A percentile compares a stretch with the other conserved stretches of the same genome.
Evolutionary conservation across 2,113 vertebrate genomes (phyloP).

Genomic region (Columba livia): DNA sequence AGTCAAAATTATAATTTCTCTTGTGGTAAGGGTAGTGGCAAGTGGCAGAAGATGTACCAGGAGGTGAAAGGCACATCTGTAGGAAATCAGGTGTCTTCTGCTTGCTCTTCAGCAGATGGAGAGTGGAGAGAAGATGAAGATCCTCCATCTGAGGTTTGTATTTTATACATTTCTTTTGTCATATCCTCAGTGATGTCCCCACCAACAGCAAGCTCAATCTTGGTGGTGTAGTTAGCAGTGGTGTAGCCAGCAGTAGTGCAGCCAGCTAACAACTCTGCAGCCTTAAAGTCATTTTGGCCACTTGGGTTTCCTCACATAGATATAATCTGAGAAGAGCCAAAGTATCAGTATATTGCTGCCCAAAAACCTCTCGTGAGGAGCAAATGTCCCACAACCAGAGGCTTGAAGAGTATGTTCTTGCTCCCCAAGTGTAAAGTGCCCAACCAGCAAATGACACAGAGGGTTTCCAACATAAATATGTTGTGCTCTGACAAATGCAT

Average conservation of each 20-base stretch:
- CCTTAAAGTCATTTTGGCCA: neutral
- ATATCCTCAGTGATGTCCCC: neutral
- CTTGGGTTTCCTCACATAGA: neutral
- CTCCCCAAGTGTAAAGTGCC: neutral
- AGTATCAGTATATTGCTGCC: neutral
- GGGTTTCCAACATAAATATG: neutral
- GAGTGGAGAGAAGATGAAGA: neutral
- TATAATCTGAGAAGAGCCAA: neutral
- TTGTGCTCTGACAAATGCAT: neutral
- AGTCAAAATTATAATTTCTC: neutral
- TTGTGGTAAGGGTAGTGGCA: neutral
- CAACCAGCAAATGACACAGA: neutral
- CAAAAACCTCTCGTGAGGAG: neutral
- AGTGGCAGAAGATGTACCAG: neutral
- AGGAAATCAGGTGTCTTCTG: neutral
- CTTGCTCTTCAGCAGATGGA: neutral
- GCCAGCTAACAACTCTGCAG: neutral
- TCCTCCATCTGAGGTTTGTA: accelerated
- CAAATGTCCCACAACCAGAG: neutral
- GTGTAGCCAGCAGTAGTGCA: neutral
- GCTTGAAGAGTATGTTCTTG: neutral
- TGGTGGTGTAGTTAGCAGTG: neutral
- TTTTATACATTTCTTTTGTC: neutral
- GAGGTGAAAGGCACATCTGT: neutral
- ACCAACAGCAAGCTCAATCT: neutral